Percentiles rank a stretch among this genome's conserved stretches.
These are phyloP conservation scores for Xiphorhynchus erythropygius DNA, from an alignment of 2,797 vertebrate species.

Conservation along the genomic window DNA sequence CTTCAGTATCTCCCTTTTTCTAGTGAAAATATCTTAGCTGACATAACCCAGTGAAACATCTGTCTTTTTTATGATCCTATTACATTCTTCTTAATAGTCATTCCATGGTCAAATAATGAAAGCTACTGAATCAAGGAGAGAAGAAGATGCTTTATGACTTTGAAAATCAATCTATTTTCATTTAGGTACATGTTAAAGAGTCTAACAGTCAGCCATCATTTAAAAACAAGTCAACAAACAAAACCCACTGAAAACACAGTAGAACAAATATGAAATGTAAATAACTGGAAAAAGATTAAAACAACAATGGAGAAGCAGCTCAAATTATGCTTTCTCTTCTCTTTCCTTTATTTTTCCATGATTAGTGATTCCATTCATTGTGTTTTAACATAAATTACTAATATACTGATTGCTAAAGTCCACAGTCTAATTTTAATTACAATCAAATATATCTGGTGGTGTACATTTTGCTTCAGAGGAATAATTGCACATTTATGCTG, in stretches of 20 bases:
- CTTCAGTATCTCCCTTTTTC: background rate
- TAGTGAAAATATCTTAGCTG: background rate
- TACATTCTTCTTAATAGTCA: background rate
- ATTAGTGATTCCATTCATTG: background rate
- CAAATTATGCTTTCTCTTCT: background rate
- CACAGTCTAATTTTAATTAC: slow-evolving; percentile 6
- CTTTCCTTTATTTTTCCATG: background rate
- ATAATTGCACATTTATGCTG: background rate
- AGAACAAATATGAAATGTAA: background rate
- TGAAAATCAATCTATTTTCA: background rate
- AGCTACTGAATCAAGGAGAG: slow-evolving; percentile 8
- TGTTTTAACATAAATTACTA: background rate
- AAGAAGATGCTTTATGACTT: background rate
- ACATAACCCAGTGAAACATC: background rate
- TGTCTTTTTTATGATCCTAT: background rate
- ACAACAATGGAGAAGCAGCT: background rate
- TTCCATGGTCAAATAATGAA: slow-evolving; percentile 18
- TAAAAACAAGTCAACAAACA: background rate
- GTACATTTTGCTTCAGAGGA: background rate
- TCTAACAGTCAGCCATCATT: background rate
- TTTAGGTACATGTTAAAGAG: background rate
- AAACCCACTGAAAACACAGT: background rate
- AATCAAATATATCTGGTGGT: background rate
- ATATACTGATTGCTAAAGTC: background rate
- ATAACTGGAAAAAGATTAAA: background rate